Base-by-base conservation (phyloP, 2,113 vertebrate genomes). In the Bombycilla garrulus region DNA sequence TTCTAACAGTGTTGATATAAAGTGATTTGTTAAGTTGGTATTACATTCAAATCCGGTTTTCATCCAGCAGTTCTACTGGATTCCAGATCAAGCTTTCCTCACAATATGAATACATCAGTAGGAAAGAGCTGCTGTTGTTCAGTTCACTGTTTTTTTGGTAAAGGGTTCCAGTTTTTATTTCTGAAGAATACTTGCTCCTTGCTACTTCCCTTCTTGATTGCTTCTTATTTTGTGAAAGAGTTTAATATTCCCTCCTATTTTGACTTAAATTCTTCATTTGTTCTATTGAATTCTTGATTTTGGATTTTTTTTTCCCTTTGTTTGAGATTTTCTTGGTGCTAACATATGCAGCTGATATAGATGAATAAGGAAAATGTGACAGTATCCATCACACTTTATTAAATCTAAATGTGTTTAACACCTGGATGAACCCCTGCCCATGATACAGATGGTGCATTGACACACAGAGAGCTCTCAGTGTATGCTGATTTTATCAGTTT, bases 91-190 rank as follows among this genome's bases (percentile, higher is more conserved):
- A 53, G 15, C 3, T 53, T 8, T 82, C 17, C 22, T 22, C 69
- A 45, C 0, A 2, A 8, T 24, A 23, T 5, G 0, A 4, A 4
- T 29, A 1, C 25, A 22, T 19, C 1, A 38, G 0, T 57, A 28
- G 20, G 28, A 78, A 80, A 57, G 38, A 78, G 22, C 22, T 79
- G 40, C 38, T 79, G 7, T 25, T 77, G 26, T 66, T 91, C 25
- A 40, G 15, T 24, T 90, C 33, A 19, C 1, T 54, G 7, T 1
- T 65, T 69, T 74, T 84, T 15, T 83, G 40, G 6, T 56, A 12
- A 23, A 91, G 9, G 1, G 11, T 60, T 91, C 13, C 24, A 60
- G 6, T 78, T 83, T 83, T 72, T 23, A 57, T 81, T 89, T 4
- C 7, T 81, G 47, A 86, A 81, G 65, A 73, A 51, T 25, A 26